Base-by-base conservation (phyloP, 2,113 vertebrate genomes). In the Nesospiza acunhae region DNA sequence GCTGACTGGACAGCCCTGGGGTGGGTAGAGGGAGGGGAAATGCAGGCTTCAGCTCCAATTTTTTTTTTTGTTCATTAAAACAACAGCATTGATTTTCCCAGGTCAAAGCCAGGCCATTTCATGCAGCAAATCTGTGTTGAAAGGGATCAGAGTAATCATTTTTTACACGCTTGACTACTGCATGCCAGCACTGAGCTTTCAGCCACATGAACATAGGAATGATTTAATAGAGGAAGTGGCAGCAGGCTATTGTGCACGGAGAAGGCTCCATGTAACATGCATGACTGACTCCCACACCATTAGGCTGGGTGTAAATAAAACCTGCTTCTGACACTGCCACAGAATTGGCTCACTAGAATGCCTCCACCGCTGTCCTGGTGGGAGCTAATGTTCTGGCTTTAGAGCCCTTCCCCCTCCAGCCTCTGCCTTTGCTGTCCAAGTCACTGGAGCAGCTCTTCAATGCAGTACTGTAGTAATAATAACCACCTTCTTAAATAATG, bases 81-180 rank as follows among this genome's bases (percentile, higher is more conserved):
- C 94, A 92, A 93, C 92, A 96, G 95, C 86, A 95, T 91, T 96
- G 93, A 94, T 95, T 96, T 95, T 97, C 93, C 86, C 91, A 94
- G 96, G 97, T 97, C 94, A 96, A 90, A 94, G 87, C 77, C 52
- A 92, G 96, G 95, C 91, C 91, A 94, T 96, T 97, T 96, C 92
- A 96, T 78, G 72, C 74, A 69, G 83, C 94, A 95, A 95, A 96
- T 93, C 84, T 83, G 31, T 81, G 90, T 90, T 94, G 93, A 97
- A 97, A 97, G 94, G 86, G 96, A 94, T 81, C 93, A 88, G 91
- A 92, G 86, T 97, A 96, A 97, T 97, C 92, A 96, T 96, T 96
- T 95, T 97, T 96, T 88, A 84, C 90, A 97, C 59, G 91, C 94
- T 95, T 93, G 94, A 94, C 84, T 82, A 96, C 89, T 89, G 68